Evolutionary conservation across 2,888 invertebrate genomes (phyloP), one percentile per base, ranked within the genome.

Genomic region (Cyclophora albipunctata): DNA sequence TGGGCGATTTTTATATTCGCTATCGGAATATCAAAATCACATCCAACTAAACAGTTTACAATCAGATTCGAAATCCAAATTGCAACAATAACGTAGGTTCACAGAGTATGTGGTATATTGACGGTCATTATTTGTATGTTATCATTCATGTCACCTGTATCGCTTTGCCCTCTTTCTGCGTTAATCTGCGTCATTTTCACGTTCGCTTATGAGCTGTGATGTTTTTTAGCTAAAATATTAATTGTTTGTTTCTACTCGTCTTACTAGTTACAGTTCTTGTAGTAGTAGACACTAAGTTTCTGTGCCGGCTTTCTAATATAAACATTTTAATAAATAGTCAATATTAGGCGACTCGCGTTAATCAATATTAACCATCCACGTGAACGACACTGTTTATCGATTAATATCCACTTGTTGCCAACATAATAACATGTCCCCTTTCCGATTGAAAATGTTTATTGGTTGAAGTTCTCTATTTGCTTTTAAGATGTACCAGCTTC

Each of bases 1-100:
- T 85, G 86, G 80, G 82, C 55, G 86, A 84, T 85, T 86, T 87
- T 88, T 85, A 59, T 85, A 84, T 84, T 83, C 79, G 60, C 34
- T 3, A 33, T 40, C 52, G 58, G 75, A 84, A 81, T 86, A 81
- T 81, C 78, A 87, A 86, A 86, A 84, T 88, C 84, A 74, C 83
- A 81, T 81, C 78, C 84, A 75, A 84, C 87, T 88, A 86, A 73
- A 64, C 66, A 64, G 73, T 72, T 78, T 68, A 69, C 66, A 73
- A 72, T 77, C 72, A 67, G 73, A 65, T 58, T 56, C 57, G 67
- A 60, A 58, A 64, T 56, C 62, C 59, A 50, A 61, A 62, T 62
- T 59, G 60, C 52, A 56, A 55, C 63, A 52, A 62, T 51, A 49
- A 48, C 43, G 34, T 50, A 45, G 34, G 51, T 48, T 46, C 45